Evolutionary conservation across 2,113 vertebrate species (phyloP).

Genomic region (Aythya baeri): DNA sequence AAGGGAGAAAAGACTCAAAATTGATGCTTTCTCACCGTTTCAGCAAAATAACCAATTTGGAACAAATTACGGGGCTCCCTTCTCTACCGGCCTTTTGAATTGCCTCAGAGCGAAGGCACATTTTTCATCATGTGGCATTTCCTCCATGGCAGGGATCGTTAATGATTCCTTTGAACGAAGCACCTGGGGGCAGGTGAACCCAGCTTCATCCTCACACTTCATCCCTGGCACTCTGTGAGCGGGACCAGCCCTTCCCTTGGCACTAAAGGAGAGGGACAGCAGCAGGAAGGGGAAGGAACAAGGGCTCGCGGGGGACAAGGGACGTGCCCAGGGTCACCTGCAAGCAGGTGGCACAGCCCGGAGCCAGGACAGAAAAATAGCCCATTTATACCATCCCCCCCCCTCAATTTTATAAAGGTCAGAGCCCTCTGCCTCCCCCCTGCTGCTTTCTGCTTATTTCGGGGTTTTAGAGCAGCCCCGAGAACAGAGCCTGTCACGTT

Average conservation of each 20-base stretch:
- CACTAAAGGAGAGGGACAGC: neutral
- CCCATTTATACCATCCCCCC: too few relatives aligned
- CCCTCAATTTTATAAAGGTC: neutral
- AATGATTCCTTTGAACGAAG: conserved; percentile 1
- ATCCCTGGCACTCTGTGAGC: rapidly evolving
- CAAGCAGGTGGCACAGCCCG: neutral
- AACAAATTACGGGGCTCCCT: conserved; percentile 42
- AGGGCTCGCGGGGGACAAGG: neutral
- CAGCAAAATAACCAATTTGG: conserved; percentile 31
- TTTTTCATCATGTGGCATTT: neutral
- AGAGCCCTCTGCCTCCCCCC: neutral
- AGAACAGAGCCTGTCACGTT: rapidly evolving
- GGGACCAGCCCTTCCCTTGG: neutral
- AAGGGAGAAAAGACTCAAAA: conserved; percentile 19
- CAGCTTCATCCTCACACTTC: neutral
- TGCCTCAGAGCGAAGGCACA: conserved; percentile 5
- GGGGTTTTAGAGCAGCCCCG: neutral
- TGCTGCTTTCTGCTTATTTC: neutral
- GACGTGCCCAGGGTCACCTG: neutral
- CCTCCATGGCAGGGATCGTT: conserved; percentile 13
- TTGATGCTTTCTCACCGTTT: conserved; percentile 25
- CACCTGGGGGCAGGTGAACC: neutral
- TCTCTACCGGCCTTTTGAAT: conserved; percentile 29
- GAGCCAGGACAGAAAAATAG: neutral
- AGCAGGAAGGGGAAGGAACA: too few relatives aligned